Base-by-base conservation (phyloP, 2,888 invertebrate genomes). In the Euproctis similis region DNA sequence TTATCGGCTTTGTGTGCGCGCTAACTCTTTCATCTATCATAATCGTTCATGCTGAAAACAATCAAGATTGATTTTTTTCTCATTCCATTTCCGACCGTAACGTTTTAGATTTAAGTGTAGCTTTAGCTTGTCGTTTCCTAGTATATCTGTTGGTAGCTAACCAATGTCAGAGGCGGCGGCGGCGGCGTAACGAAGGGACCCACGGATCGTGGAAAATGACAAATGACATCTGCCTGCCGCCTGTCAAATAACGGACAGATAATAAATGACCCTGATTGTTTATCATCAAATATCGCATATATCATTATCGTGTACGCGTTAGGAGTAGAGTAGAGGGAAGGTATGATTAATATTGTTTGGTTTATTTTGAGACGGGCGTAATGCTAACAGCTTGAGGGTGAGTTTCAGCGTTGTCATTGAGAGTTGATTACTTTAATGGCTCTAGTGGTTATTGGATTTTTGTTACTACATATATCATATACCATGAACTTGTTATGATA, bases 171-270 rank as follows among this genome's bases (percentile, higher is more conserved):
- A 82, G 82, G 84, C 81, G 66, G 71, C n/a, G n/a, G 14, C 80
- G 80, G 84, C 81, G 66, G 71, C 80, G 82, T 82, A 81, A 82
- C 80, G 78, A 80, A 84, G 81, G 82, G 84, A 80, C 82, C 77
- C 66, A 69, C 73, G 85, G 86, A 76, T 78, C 78, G 75, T 82
- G 75, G 71, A 81, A 81, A 82, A 87, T 88, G 87, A 88, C 88
- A 88, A 88, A 88, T 87, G 88, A 87, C 88, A 87, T 87, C 88
- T 88, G 88, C 87, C 87, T 85, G 82, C 82, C 87, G 87, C 87
- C 86, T 87, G 87, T 87, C 87, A 86, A 87, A 87, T 87, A 87
- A 85, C 86, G 82, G 85, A 82, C 85, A 85, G 84, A 87, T 87
- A 87, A 87, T 87, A 87, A 87, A 87, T 87, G 87, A 86, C 86